Evolutionary conservation across 2,113 vertebrate genomes (phyloP), one percentile per base, ranked within the genome.

Genomic region (Crypturellus undulatus): DNA sequence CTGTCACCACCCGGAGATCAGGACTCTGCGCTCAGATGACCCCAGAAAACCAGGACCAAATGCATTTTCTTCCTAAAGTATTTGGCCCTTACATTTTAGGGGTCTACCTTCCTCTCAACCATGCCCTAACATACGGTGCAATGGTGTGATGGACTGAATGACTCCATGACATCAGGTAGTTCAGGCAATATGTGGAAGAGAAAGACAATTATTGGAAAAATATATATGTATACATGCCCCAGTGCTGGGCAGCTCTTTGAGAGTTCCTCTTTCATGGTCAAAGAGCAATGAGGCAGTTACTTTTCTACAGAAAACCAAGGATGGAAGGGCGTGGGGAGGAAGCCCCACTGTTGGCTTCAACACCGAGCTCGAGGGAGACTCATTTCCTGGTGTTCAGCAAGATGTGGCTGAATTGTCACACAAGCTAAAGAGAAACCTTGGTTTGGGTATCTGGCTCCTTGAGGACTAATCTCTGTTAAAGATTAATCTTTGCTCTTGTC

Each of bases 121-220:
- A 22, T 56, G 34, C 52, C 60, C 36, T 12, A 28, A 63, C 14
- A 40, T 4, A 30, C 0, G 1, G 28, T 9, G 36, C 34, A 38
- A 13, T 12, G 1, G 28, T 9, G 36, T 30, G 45, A 13, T 12
- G 2, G 63, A 3, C 34, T 13, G 14, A 3, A 6, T 1, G 54
- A 7, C 32, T 12, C 54, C 15, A n/a, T 0, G 7, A 14, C 12
- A 10, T 0, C 2, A 16, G 9, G 68, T 25, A 24, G 19, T 2
- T 17, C n/a, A 22, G 21, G 9, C 60, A 15, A 28, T 6, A n/a
- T 34, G 43, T 7, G 3, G 49, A n/a, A 22, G 45, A 40, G 72
- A 19, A 49, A 79, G 60, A 30, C 38, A 68, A 40, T 16, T 54
- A n/a, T 52, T 11, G 25, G 52, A 17, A 21, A 30, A 30, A 56